Conservation (phyloP, 2,888 invertebrate genomes). For the Neria commutata region DNA sequence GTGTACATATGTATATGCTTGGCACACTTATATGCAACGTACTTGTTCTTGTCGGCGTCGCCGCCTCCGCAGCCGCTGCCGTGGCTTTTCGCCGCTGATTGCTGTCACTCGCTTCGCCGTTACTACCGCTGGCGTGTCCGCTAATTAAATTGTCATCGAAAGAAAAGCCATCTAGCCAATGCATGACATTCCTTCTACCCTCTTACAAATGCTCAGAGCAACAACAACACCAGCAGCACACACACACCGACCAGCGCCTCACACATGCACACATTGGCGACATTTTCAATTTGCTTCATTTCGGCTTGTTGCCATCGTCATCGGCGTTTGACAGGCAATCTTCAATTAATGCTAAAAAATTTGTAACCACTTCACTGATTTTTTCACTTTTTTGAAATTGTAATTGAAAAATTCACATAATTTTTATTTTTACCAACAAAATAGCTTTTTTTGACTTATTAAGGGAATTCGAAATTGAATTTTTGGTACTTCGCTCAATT, state of each 20-base stretch:
- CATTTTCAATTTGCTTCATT: not conserved
- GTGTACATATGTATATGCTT: slow-evolving; percentile 28
- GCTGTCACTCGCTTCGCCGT: slow-evolving; percentile 51
- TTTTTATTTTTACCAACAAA: no score
- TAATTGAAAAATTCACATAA: no score
- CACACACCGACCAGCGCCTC: slow-evolving; percentile 5
- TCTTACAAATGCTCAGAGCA: slow-evolving; percentile 14
- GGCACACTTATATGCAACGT: slow-evolving; percentile 42
- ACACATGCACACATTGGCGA: slow-evolving; percentile 1
- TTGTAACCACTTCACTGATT: slow-evolving; percentile 41
- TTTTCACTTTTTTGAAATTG: slow-evolving; percentile 33
- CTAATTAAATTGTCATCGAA: slow-evolving; percentile 60
- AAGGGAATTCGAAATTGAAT: no score
- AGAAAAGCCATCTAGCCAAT: slow-evolving; percentile 58
- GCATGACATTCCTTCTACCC: slow-evolving; percentile 54
- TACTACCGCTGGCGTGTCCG: slow-evolving; percentile 53
- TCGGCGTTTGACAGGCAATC: not conserved
- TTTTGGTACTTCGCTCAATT: no score
- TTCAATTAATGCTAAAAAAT: slow-evolving; percentile 40
- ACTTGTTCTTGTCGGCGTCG: slow-evolving; percentile 53
- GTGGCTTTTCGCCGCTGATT: slow-evolving; percentile 52
- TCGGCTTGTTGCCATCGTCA: not conserved
- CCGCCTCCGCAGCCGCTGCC: slow-evolving; percentile 45
- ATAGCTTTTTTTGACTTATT: no score
- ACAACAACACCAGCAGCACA: not conserved